These are phyloP conservation scores for Phaedon cochleariae DNA, from an alignment of 2,888 invertebrate species.

Conservation along the genomic window DNA sequence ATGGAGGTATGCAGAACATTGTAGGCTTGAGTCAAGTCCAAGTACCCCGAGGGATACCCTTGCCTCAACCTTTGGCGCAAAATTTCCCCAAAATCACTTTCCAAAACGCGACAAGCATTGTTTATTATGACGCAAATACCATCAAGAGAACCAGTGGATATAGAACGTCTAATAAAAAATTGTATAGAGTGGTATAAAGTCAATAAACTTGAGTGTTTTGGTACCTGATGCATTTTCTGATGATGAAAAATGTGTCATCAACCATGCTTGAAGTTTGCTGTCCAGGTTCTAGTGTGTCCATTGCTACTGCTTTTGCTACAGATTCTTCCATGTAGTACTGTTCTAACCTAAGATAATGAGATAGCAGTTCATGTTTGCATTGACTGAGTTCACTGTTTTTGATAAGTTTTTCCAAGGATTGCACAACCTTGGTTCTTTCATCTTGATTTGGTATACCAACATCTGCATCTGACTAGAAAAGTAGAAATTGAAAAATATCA, in stretches of 20 bases:
- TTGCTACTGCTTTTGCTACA: conserved; percentile 86
- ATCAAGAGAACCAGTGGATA: conserved; percentile 91
- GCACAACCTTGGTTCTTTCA: conserved; percentile 62
- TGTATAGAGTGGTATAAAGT: background rate
- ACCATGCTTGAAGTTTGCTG: conserved; percentile 89
- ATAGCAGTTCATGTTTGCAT: conserved; percentile 83
- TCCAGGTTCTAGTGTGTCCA: conserved; percentile 79
- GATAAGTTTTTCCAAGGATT: conserved; percentile 71
- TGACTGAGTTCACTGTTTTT: conserved; percentile 77
- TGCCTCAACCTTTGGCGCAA: conserved; percentile 77
- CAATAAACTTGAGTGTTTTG: background rate
- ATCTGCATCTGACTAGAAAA: conserved; percentile 70
- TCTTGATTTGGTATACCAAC: conserved; percentile 66
- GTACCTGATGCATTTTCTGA: conserved; percentile 91
- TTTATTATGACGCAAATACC: conserved; percentile 97
- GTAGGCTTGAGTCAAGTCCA: conserved; percentile 83
- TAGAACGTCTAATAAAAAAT: conserved; percentile 73
- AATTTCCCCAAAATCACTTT: conserved; percentile 82
- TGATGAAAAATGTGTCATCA: conserved; percentile 97
- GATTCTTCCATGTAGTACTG: conserved; percentile 96
- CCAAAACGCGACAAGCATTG: conserved; percentile 87
- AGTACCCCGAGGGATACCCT: conserved; percentile 81
- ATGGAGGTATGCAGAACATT: conserved; percentile 81
- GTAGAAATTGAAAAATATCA: background rate
- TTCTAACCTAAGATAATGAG: conserved; percentile 90